Evolutionary conservation across 2,113 vertebrate species (phyloP), one percentile per base, ranked within the genome.

Genomic region (Leucosticte australis): DNA sequence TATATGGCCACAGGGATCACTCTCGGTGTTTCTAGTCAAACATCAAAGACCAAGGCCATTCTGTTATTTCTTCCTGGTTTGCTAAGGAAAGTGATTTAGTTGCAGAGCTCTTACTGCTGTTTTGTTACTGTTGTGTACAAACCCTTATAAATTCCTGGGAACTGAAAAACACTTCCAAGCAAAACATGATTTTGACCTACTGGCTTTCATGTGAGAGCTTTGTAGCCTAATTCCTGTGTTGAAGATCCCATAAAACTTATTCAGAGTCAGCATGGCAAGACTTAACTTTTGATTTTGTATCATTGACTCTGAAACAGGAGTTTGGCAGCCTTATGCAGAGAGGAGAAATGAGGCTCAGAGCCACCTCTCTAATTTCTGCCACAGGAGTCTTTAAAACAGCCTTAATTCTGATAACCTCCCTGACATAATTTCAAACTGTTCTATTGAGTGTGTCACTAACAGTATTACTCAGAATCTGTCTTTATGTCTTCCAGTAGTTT

Each of bases 41-140:
- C 87, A 94, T 90, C 95, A 94, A 97, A 97, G 92, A 92, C 86
- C 81, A 94, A 86, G 70, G 59, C 76, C 79, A 82, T 59, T 70
- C 31, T 87, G 52, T 70, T 95, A 44, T 87, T 94, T 91, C 78
- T 89, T 95, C 75, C 80, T 84, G 37, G 26, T 94, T 96, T 89
- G 59, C 69, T 86, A 65, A 86, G 55, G 59, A 85, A 95, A 97
- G 65, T 42, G 70, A 52, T 70, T 86, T 92, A 81, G 47, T 89
- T 89, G 68, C 68, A 87, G 87, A 91, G 63, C 11, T 74, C 56
- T 82, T 67, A 46, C 13, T 89, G 55, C 67, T 93, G 47, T 88
- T 96, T 93, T 74, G 53, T 85, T 90, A 52, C 39, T n/a, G 42
- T 73, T 62, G 35, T 37, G n/a, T 86, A 71, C 1, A 7, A 80